phyloP scores from a whole-genome alignment of 2,113 vertebrate species.

The Numenius arquata region DNA sequence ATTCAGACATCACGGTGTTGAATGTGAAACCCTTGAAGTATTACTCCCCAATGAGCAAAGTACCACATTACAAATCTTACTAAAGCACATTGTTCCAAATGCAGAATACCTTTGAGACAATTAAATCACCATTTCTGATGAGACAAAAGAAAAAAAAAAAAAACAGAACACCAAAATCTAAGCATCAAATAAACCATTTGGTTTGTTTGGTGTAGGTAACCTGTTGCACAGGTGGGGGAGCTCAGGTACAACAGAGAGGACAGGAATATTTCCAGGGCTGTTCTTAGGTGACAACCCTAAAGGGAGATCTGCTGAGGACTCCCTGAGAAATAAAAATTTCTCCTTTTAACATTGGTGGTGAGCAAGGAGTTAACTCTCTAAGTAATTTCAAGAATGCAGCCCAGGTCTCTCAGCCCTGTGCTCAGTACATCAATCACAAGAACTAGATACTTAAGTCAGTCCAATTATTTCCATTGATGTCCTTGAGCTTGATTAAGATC shows the following conservation, averaged over 20 bases:
- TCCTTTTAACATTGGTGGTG: not conserved
- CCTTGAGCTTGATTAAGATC: slow-evolving; percentile 25
- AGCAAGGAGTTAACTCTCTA: not conserved
- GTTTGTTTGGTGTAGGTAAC: not conserved
- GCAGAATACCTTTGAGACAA: not conserved
- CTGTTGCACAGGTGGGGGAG: not conserved
- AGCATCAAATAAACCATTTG: not conserved
- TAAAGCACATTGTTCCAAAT: not conserved
- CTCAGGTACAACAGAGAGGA: not conserved
- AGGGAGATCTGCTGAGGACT: not conserved
- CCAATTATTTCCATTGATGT: not conserved
- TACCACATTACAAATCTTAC: not conserved
- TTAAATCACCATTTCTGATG: not conserved
- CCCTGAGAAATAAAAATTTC: not conserved
- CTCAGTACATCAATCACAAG: not conserved
- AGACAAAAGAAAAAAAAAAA: not conserved
- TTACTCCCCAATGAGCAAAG: not conserved
- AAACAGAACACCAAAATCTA: too few relatives aligned
- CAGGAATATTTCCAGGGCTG: not conserved
- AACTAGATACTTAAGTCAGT: not conserved
- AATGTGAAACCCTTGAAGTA: not conserved
- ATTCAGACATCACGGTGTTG: not conserved
- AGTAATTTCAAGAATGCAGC: not conserved
- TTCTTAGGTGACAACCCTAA: not conserved
- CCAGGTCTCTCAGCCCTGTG: not conserved